Conservation (phyloP, 2,113 vertebrate genomes). For the Sceloporus tristichus region DNA sequence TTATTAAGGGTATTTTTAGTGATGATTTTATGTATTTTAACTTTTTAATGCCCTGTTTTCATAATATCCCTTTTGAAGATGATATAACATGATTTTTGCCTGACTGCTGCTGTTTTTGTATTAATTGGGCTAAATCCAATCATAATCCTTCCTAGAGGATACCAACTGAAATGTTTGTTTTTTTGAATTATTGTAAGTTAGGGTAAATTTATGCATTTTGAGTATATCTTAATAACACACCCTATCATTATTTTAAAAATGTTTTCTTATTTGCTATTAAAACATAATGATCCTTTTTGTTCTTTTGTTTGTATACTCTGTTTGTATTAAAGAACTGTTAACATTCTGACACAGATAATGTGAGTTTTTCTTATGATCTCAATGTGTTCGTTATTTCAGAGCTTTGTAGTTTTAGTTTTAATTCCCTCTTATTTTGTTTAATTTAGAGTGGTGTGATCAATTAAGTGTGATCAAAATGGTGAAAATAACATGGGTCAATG, state of each 20-base stretch:
- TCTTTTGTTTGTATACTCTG: not conserved
- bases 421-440: not conserved
- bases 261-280: not conserved
- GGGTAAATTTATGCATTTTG: too few species aligned
- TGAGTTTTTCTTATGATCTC: not conserved
- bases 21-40: too few species aligned
- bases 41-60: not conserved
- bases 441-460: not conserved
- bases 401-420: not conserved
- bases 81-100: not conserved
- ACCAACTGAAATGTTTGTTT: too few species aligned
- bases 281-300: not conserved
- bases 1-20: too few species aligned
- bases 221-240: too few species aligned
- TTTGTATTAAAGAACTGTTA: not conserved
- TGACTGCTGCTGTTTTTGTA: not conserved
- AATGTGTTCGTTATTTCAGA: not conserved
- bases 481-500: not conserved
- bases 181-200: too few species aligned
- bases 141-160: too few species aligned
- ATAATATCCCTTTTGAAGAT: not conserved
- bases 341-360: not conserved
- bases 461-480: not conserved
- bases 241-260: not conserved
- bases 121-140: not conserved